phyloP scores from a whole-genome alignment of 2,888 invertebrate species.

The Trachelus iudaicus region DNA sequence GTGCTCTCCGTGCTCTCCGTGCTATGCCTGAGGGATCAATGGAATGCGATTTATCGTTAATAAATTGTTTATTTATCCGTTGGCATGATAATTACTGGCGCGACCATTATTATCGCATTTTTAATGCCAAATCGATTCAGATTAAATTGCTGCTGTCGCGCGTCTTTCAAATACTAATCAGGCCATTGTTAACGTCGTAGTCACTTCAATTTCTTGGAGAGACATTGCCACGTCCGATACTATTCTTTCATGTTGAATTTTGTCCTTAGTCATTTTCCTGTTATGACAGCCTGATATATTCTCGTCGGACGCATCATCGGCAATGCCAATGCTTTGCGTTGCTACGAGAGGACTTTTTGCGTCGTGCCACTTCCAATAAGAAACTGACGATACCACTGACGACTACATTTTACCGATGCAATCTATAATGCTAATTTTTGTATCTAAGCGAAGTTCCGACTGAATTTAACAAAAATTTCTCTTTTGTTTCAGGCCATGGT shows the following conservation, averaged over 20 bases:
- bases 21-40: not conserved
- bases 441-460: too few relatives aligned
- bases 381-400: not conserved
- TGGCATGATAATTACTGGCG: not conserved
- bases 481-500: slow-evolving; percentile 89
- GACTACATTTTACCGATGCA: not conserved
- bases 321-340: not conserved
- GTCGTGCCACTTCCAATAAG: not conserved
- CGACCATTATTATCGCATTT: not conserved
- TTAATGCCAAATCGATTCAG: not conserved
- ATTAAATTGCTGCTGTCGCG: not conserved
- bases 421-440: not conserved
- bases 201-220: not conserved
- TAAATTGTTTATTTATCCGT: not conserved
- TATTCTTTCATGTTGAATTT: not conserved
- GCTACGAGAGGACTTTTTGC: not conserved
- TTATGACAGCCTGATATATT: not conserved
- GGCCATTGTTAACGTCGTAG: not conserved
- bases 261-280: not conserved
- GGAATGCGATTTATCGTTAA: not conserved
- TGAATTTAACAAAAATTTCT: not conserved
- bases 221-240: not conserved
- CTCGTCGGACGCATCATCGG: not conserved
- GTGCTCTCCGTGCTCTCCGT: not conserved
- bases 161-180: not conserved